Base-by-base conservation (phyloP, 2,113 vertebrate genomes). In the Chloebia gouldiae region DNA sequence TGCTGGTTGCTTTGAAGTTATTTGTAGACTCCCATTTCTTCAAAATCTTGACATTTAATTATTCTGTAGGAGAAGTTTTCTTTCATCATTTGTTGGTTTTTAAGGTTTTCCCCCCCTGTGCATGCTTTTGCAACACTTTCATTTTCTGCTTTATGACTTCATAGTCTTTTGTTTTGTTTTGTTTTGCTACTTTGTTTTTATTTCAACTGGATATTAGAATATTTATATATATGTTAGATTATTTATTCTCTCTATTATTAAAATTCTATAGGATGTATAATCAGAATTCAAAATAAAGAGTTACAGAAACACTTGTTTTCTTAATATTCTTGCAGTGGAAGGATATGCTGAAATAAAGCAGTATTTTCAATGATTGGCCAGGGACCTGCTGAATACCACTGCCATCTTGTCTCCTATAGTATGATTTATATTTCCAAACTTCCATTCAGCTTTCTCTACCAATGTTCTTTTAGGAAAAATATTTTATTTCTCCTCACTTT, bases 141-240 rank as follows among this genome's bases (percentile, higher is more conserved):
- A 95, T 88, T 97, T 97, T 96, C 95, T 90, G 75, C 90, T 79
- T 93, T 91, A 70, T 93, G 93, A 92, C 94, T 87, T 97, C 95
- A 96, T 45, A 87, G 66, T 81, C 37, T 33, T 39, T 39, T 70
- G 50, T 81, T 80, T 50, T 56, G 44, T 49, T 88, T 69, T 85
- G 20, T 81, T 84, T 81, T 18, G 2, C 40, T 45, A 72, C 71
- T 88, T 95, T 69, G 50, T 77, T 92, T 90, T 92, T 68, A 76
- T 89, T 86, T 82, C 78, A 90, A 8, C 15, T 69, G 54, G 28
- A 50, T 71, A 61, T 70, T 61, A 76, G 54, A 68, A 37, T 73
- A 18, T 28, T 47, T 57, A 30, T 47, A 35, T 40, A 6, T 45
- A 22, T 23, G 4, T 66, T 44, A 65, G 53, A 27, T 76, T 40